Evolutionary conservation across 2,888 invertebrate genomes (phyloP).

Genomic region (Icerya purchasi): DNA sequence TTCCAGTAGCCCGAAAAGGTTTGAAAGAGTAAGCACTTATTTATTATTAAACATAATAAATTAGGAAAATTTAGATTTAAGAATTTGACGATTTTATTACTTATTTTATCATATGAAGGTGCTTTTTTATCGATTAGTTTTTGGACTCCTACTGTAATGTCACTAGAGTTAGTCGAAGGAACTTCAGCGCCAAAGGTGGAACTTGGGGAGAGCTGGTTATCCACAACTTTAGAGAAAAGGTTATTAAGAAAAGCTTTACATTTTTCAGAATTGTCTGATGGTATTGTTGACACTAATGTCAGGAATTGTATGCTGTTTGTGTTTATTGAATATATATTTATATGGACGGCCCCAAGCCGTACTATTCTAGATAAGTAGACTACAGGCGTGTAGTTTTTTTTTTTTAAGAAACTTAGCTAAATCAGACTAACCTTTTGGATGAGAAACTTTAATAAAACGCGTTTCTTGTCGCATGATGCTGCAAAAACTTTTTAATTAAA

Average conservation of each 20-base stretch:
- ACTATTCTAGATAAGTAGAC: not conserved
- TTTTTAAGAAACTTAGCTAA: no score
- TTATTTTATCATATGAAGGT: not conserved
- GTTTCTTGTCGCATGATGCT: no score
- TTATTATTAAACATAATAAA: not conserved
- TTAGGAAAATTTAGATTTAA: not conserved
- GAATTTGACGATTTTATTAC: not conserved
- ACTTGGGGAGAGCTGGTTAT: not conserved
- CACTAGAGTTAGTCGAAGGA: not conserved
- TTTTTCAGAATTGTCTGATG: not conserved
- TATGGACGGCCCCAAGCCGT: not conserved
- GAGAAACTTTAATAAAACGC: no score
- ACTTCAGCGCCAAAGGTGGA: not conserved
- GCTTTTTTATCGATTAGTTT: not conserved
- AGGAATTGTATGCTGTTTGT: not conserved
- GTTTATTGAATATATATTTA: not conserved
- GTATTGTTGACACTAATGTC: not conserved
- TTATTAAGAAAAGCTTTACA: not conserved
- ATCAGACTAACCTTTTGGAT: no score
- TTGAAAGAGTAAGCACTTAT: not conserved
- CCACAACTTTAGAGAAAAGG: not conserved
- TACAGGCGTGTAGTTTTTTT: no score
- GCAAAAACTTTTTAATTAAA: no score
- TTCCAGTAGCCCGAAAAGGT: not conserved
- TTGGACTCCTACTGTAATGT: not conserved